Evolutionary conservation across 2,113 vertebrate species (phyloP), one percentile per base, ranked within the genome.

Genomic region (Pleuronectes platessa): DNA sequence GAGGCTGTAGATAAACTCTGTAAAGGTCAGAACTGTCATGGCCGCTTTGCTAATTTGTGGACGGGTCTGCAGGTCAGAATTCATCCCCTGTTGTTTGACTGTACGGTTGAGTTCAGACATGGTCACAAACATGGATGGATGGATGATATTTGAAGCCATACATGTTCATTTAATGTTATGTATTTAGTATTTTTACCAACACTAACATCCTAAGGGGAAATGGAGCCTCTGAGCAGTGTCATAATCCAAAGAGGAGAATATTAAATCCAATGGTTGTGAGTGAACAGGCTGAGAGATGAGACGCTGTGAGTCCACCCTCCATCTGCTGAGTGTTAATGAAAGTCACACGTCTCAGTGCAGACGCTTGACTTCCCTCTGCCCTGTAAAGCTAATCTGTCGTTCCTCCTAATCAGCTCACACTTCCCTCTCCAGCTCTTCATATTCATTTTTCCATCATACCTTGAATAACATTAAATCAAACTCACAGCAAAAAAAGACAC

Each of bases 291-390:
- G 31, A 58, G 49, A 23, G 47, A 58, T 20, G 68, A 84, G 49
- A 70, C 27, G 62, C 61, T 18, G 54, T 61, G 51, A 42, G 63
- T 63, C 54, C 54, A 27, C 13, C 67, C 47, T 69, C 59, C 53
- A 49, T 76, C 82, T 88, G 86, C 76, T 67, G 58, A 64, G 86
- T 85, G 79, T 83, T 92, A 90, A 93, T 93, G 86, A 92, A 90
- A 88, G 86, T 86, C 88, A 84, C 91, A 86, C 71, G 40, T 87
- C 67, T 78, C 60, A 51, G 49, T 75, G 49, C 84, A 67, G 71
- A 88, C 31, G 53, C 60, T 0, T 70, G 73, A 75, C 85, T 74
- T 49, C 63, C 67, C 51, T 78, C 71, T 82, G 84, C 78, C 76
- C 81, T 42, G 65, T 56, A 55, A 76, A 89, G 84, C 90, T 93